phyloP scores from a whole-genome alignment of 2,888 invertebrate genomes.

The Teinopalpus imperialis region DNA sequence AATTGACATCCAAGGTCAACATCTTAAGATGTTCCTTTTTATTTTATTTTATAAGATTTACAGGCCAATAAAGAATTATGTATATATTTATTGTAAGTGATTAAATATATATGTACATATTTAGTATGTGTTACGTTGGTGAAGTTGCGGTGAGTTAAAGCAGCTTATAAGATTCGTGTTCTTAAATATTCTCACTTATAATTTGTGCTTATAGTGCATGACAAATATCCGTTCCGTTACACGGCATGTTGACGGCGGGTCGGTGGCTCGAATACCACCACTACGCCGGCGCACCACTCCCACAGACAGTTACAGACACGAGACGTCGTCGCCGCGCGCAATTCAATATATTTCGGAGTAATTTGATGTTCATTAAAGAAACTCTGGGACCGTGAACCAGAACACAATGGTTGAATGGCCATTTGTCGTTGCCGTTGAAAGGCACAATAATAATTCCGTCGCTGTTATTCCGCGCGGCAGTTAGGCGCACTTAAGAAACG shows the following conservation, averaged over 20 bases:
- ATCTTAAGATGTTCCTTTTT: no score
- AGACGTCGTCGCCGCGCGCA: constrained; percentile 75
- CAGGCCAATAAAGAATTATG: no score
- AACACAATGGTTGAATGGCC: constrained; percentile 81
- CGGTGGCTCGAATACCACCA: constrained; percentile 63
- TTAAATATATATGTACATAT: no score
- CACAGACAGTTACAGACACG: constrained; percentile 67
- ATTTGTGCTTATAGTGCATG: constrained; percentile 80
- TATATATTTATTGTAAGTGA: no score
- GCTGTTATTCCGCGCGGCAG: constrained; percentile 71
- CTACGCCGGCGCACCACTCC: constrained; percentile 44
- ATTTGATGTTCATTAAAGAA: constrained; percentile 82
- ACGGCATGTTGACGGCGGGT: constrained; percentile 64
- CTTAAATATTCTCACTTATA: constrained; percentile 80
- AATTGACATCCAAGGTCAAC: no score
- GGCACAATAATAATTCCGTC: constrained; percentile 72
- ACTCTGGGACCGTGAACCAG: constrained; percentile 80
- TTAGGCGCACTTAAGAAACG: constrained; percentile 73
- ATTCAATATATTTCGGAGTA: constrained; percentile 81
- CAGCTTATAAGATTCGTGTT: constrained; percentile 51
- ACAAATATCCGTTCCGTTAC: constrained; percentile 78
- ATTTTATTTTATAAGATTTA: no score
- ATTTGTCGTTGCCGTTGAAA: constrained; percentile 79
- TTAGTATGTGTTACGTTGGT: no score
- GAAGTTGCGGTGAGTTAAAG: no score